These are phyloP conservation scores for Nomada lathburiana DNA, from an alignment of 2,888 invertebrate genomes.

Conservation along the genomic window DNA sequence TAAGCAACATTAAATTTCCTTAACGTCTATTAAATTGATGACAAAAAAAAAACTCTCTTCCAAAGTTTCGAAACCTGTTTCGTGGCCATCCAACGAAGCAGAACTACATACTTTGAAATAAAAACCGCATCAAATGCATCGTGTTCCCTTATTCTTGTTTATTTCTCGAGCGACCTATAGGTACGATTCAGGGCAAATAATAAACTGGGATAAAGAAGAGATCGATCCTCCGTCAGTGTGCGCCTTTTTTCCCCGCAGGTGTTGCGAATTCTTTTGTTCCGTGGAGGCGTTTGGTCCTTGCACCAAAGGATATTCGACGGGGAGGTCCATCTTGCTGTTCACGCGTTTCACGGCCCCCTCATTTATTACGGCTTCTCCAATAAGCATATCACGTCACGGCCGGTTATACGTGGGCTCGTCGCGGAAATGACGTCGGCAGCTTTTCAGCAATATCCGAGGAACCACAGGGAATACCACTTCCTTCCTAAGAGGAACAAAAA, in stretches of 20 bases:
- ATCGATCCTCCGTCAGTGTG: slow-evolving; percentile 16
- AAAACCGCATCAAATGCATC: slow-evolving; percentile 6
- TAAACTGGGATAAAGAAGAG: slow-evolving; percentile 31
- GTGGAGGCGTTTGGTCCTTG: slow-evolving; percentile 11
- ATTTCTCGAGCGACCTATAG: not conserved
- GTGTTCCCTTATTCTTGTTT: not conserved
- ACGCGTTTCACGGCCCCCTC: slow-evolving; percentile 57
- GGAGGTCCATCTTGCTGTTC: slow-evolving; percentile 51
- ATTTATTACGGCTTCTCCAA: slow-evolving; percentile 64
- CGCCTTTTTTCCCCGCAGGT: slow-evolving; percentile 35
- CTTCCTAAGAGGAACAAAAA: slow-evolving; percentile 43
- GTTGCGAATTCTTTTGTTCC: slow-evolving; percentile 51
- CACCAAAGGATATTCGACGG: slow-evolving; percentile 45
- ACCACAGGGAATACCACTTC: slow-evolving; percentile 45
- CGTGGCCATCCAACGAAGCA: not conserved
- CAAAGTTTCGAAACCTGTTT: not conserved
- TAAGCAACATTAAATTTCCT: not conserved
- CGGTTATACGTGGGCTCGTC: slow-evolving; percentile 51
- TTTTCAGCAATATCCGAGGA: slow-evolving; percentile 59
- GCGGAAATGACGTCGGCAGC: slow-evolving; percentile 70
- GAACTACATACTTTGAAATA: slow-evolving; percentile 1
- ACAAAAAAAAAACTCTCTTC: not conserved
- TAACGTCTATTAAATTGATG: too few species aligned
- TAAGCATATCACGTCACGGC: slow-evolving; percentile 74
- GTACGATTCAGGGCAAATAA: slow-evolving; percentile 22